Percentiles rank a stretch among this genome's conserved stretches.
These are phyloP conservation scores for Gonioctena quinquepunctata DNA, from an alignment of 1,140 invertebrate genomes.

Conservation along the genomic window DNA sequence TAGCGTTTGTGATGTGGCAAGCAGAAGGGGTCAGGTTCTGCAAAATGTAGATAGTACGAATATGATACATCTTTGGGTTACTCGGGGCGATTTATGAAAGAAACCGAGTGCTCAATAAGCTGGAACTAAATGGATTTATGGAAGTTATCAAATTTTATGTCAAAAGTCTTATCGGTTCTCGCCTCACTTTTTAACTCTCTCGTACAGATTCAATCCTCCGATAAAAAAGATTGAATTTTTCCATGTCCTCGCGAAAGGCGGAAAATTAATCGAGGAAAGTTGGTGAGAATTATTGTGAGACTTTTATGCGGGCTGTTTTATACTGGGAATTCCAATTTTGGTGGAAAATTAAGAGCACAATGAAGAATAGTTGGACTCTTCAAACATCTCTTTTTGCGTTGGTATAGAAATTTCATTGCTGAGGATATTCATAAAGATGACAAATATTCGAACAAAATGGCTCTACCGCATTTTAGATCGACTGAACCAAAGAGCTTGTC, in stretches of 20 bases:
- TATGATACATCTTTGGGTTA: constrained; percentile 15
- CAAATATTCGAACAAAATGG: no score
- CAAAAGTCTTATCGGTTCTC: constrained; percentile 28
- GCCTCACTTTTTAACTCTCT: constrained; percentile 29
- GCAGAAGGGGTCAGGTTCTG: constrained; percentile 9
- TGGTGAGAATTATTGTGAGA: no score
- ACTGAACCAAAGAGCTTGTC: no score
- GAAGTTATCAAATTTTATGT: constrained; percentile 37
- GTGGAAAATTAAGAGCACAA: no score
- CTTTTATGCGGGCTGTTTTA: no score
- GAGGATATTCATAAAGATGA: no score
- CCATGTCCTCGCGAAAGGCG: neutral
- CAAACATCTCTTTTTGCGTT: no score
- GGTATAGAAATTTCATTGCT: no score
- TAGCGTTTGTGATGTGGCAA: neutral
- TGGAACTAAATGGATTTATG: constrained; percentile 39
- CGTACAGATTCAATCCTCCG: neutral
- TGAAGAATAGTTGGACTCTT: no score
- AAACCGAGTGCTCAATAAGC: constrained; percentile 28
- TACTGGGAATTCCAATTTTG: no score
- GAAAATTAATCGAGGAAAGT: neutral
- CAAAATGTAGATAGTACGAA: constrained; percentile 19
- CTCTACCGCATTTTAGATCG: no score
- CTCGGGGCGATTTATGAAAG: constrained; percentile 11
- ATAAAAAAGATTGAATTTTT: no score